Evolutionary conservation across 2,888 invertebrate genomes (phyloP).

Genomic region (Agrotis puta): DNA sequence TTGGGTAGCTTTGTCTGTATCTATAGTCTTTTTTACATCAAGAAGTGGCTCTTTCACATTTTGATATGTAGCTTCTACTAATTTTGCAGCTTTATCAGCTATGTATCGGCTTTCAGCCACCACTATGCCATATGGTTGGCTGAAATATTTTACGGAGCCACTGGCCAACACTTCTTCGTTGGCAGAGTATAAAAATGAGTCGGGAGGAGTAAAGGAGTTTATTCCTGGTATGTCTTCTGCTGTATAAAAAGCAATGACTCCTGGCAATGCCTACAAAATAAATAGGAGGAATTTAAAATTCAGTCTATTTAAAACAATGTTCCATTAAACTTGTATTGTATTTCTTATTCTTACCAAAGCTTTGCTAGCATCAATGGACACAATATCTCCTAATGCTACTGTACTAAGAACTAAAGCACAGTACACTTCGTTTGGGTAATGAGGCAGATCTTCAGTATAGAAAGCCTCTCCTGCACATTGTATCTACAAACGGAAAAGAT

Average conservation of each 20-base stretch:
- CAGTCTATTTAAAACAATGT: too few species aligned
- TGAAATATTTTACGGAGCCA: conserved; percentile 73
- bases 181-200: conserved; percentile 49
- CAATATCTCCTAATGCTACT: conserved; percentile 89
- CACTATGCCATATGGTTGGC: conserved; percentile 83
- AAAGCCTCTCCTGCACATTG: conserved; percentile 93
- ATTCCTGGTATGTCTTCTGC: conserved; percentile 93
- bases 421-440: conserved; percentile 91
- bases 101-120: conserved; percentile 90
- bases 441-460: conserved; percentile 92
- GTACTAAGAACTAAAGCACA: conserved; percentile 91
- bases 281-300: too few species aligned
- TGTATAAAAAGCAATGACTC: conserved; percentile 92
- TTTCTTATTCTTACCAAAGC: conserved; percentile 90
- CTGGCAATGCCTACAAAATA: conserved; percentile 79
- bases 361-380: conserved; percentile 89
- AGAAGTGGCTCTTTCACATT: conserved; percentile 77
- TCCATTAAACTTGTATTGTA: not conserved
- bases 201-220: conserved; percentile 89
- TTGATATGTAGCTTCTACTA: conserved; percentile 90
- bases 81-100: conserved; percentile 90
- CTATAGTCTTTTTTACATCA: conserved; percentile 71
- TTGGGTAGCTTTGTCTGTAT: conserved; percentile 61
- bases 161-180: conserved; percentile 85
- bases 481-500: conserved; percentile 69